A percentile compares a stretch with the other conserved stretches of the same genome.
Conservation (phyloP, 92 coral and sea anemone genomes). For the Parazoanthus darwini region DNA sequence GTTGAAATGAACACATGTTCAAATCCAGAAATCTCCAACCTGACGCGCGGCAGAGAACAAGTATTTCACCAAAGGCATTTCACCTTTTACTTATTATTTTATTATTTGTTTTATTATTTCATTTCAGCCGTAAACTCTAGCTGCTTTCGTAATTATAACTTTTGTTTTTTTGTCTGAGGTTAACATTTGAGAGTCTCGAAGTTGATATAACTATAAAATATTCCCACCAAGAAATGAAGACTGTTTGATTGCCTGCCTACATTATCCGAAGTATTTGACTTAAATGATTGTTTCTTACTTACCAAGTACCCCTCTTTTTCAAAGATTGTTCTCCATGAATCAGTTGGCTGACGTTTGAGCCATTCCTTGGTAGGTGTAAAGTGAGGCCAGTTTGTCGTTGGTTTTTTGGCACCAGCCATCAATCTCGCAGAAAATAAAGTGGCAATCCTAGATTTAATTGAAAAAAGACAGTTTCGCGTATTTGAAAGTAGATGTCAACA, state of each 20-base stretch:
- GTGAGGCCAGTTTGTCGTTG: conserved; percentile 50
- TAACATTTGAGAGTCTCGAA: too few relatives aligned
- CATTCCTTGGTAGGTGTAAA: conserved; percentile 52
- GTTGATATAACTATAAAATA: too few relatives aligned
- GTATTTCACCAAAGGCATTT: too few relatives aligned
- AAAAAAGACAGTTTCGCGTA: not conserved
- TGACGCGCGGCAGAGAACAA: too few relatives aligned
- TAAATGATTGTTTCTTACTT: not conserved
- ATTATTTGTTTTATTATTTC: too few relatives aligned
- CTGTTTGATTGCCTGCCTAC: not conserved
- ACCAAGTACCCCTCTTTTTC: conserved; percentile 62
- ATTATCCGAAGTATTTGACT: not conserved
- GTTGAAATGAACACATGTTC: not conserved
- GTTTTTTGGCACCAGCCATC: not conserved
- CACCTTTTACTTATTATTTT: too few relatives aligned
- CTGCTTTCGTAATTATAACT: too few relatives aligned
- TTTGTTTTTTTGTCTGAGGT: too few relatives aligned
- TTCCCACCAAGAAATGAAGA: too few relatives aligned
- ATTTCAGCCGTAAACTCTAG: too few relatives aligned
- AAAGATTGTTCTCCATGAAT: conserved; percentile 50
- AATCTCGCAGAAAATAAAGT: not conserved
- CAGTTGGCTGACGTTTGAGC: conserved; percentile 51
- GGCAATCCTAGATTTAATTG: not conserved
- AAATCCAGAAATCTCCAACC: not conserved
- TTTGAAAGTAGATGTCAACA: too few relatives aligned